A percentile compares a stretch with the other conserved stretches of the same genome.
Evolutionary conservation across 1,140 invertebrate genomes (phyloP).

Genomic region (Bombus impatiens): DNA sequence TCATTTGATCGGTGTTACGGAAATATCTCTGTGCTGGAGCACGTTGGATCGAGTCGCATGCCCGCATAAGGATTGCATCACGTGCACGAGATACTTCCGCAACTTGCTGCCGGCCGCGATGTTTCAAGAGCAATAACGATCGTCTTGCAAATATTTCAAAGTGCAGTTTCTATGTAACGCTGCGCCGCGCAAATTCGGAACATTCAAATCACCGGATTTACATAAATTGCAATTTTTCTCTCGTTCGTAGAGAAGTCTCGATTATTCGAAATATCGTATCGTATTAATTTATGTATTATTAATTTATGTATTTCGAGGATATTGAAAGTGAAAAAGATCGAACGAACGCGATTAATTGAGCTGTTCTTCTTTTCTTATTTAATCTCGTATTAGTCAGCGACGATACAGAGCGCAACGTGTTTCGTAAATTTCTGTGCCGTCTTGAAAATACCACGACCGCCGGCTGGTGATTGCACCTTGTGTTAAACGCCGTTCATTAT

Average conservation of each 20-base stretch:
- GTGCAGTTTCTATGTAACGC: not conserved
- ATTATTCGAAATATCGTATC: not conserved
- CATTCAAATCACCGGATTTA: not conserved
- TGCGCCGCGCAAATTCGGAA: not conserved
- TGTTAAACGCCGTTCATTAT: conserved; percentile 15
- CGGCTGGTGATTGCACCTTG: conserved; percentile 12
- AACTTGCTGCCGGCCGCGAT: not conserved
- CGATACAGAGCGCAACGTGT: not conserved
- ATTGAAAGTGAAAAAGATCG: not conserved
- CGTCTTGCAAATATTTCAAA: not conserved
- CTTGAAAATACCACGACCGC: not conserved
- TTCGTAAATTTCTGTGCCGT: not conserved
- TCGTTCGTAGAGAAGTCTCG: not conserved
- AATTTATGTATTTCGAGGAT: too few relatives aligned
- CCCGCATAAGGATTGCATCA: conserved; percentile 47
- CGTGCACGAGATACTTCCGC: conserved; percentile 1
- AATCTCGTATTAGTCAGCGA: conserved; percentile 12
- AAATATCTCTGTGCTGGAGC: conserved; percentile 29
- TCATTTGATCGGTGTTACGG: conserved; percentile 4
- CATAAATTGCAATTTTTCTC: not conserved
- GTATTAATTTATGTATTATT: not conserved
- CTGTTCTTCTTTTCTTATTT: not conserved
- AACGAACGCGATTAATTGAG: not conserved
- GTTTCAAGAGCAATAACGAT: not conserved
- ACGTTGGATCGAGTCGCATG: conserved; percentile 33